Base-by-base conservation (phyloP, 2,888 invertebrate species). In the Dyspetes luteomarginatus region DNA sequence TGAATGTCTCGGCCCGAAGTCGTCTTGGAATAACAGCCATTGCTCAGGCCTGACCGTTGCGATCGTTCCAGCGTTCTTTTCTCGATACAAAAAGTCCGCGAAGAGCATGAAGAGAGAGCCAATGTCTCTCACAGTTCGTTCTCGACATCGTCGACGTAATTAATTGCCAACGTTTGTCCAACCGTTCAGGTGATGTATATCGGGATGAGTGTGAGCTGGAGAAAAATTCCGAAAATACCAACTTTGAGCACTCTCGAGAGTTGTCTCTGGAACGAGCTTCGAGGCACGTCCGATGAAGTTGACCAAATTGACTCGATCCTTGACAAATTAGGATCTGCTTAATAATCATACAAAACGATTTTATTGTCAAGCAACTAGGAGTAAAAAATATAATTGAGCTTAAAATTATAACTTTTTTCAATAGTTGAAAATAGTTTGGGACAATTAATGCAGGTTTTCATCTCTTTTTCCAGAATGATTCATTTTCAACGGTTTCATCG, bases 1-100 rank as follows among this genome's bases (percentile, higher is more conserved):
- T 24, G 58, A 58, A 45, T 45, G 64, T 45, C 15, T 12, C 48
- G 82, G 56, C 82, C 36, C 12, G 15, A 4, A 82, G 82, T 86
- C 83, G 86, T 85, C 87, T 83, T 86, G 85, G 83, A 88, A 87
- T 87, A 88, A 88, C 86, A 88, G 86, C 87, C 85, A 88, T 88
- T 88, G 85, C 86, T 88, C 86, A 86, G 82, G 75, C n/a, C 81
- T 72, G 84, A 83, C 84, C 85, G 84, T 84, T 45, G 17, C 62
- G 48, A 71, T 71, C 69, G 73, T 73, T 64, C 45, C 64, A 73
- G 48, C 22, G 50, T 26, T 19, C 22, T 36, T 81, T 78, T 82
- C 78, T 81, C 68, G 73, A 68, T 81, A 77, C 77, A 81, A 81
- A 77, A 81, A 81, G 72, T 81, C 84, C 65, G 78, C 82, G 78